Evolutionary conservation across 2,797 vertebrate genomes (phyloP).

Genomic region (Tragopan temminckii): DNA sequence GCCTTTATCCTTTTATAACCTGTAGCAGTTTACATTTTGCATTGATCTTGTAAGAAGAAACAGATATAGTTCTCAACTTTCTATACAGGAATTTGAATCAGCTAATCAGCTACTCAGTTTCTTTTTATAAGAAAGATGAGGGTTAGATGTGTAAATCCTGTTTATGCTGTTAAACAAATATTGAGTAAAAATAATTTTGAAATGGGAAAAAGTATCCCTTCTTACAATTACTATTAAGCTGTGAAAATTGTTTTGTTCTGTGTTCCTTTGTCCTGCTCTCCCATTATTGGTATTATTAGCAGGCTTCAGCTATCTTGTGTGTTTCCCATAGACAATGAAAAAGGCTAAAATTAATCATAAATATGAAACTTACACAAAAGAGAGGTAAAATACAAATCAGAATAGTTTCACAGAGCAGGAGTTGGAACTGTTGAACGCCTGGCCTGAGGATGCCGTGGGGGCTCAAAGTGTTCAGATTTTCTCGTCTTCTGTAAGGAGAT

Average conservation of each 20-base stretch:
- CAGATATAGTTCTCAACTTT: not conserved
- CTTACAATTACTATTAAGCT: not conserved
- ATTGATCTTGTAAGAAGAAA: conserved; percentile 56
- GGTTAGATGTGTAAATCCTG: not conserved
- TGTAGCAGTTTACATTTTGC: conserved; percentile 84
- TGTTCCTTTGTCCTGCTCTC: not conserved
- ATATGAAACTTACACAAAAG: not conserved
- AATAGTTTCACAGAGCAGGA: conserved; percentile 35
- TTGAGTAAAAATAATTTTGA: not conserved
- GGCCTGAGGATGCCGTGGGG: not conserved
- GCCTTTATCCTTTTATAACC: conserved; percentile 81
- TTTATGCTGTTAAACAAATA: not conserved
- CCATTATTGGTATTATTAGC: not conserved
- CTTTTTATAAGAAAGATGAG: not conserved
- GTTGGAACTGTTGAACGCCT: conserved; percentile 35
- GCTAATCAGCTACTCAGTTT: not conserved
- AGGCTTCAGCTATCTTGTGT: not conserved
- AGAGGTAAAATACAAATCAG: not conserved
- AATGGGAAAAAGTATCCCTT: not conserved
- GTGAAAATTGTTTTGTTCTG: not conserved
- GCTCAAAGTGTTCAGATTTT: not conserved
- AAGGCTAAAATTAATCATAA: not conserved
- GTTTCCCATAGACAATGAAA: not conserved
- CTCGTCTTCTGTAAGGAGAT: not conserved
- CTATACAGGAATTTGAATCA: not conserved